Base-by-base conservation (phyloP, 2,797 vertebrate species). In the Aselliscus stoliczkanus region DNA sequence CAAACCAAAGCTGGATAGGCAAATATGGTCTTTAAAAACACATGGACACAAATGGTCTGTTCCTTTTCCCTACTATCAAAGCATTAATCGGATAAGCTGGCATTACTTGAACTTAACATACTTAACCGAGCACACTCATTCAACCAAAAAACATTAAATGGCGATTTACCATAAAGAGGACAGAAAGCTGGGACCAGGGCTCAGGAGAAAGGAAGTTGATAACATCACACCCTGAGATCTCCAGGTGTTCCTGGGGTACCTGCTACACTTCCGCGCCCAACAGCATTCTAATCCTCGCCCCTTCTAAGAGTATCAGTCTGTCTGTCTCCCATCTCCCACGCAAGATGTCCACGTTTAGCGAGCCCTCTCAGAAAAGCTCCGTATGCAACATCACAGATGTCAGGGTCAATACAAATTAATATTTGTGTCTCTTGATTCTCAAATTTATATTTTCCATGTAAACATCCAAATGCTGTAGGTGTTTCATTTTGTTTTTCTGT, bases 401-500 rank as follows among this genome's bases (percentile, higher is more conserved):
- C 56, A 84, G 86, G 11, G 34, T 70, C 4, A 54, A 69, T 15
- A 34, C 1, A 29, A 34, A 12, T 56, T 62, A 90, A 64, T 7
- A 64, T 70, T 88, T 77, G 12, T 3, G 44, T 93, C 76, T 93
- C 79, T 54, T 47, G 17, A 56, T 39, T 84, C 21, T 72, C 18
- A 44, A 44, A 58, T 65, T 87, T 56, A 34, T 29, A 85, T 65
- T 73, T 85, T 56, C 37, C 47, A 13, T 60, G 73, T 75, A 90
- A 89, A 67, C 29, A 90, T 67, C 29, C 54, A 80, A 93, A 50
- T 31, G 12, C 21, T 5, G 0, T 70, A 25, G 39, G 56, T 34
- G 39, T 65, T 95, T 80, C 69, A 85, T 79, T 89, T 86, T 77
- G 50, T 27, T 84, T 83, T 80, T 70, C 84, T 60, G 17, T 79